Evolutionary conservation across 2,113 vertebrate genomes (phyloP).

Genomic region (Tenrec ecaudatus): DNA sequence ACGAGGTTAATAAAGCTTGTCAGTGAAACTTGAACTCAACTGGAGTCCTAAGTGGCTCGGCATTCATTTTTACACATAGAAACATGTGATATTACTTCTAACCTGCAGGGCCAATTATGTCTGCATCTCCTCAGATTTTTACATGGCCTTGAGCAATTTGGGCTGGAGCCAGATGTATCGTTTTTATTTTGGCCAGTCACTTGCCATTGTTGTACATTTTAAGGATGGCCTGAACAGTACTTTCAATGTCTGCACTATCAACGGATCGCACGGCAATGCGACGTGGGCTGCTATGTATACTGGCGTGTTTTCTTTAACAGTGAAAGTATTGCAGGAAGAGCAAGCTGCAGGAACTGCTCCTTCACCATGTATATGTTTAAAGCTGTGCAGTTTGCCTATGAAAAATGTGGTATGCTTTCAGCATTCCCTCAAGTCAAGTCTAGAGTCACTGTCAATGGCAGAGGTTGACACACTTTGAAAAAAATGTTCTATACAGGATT

Average conservation of each 20-base stretch:
- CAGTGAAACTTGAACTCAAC: slow-evolving; percentile 5
- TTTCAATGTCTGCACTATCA: slow-evolving; percentile 79
- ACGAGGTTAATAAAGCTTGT: slow-evolving; percentile 64
- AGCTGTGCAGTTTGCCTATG: slow-evolving; percentile 44
- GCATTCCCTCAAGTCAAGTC: slow-evolving; percentile 35
- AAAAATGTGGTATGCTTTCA: slow-evolving; percentile 48
- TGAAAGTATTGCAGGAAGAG: slow-evolving; percentile 3
- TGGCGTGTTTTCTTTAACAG: slow-evolving; percentile 66
- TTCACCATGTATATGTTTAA: slow-evolving; percentile 2
- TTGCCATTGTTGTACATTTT: slow-evolving; percentile 77
- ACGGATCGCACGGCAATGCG: slow-evolving; percentile 26
- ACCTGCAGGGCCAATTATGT: slow-evolving; percentile 66
- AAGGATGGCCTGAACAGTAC: slow-evolving; percentile 76
- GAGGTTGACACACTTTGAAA: neutral
- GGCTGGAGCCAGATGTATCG: slow-evolving; percentile 78
- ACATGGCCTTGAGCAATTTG: slow-evolving; percentile 78
- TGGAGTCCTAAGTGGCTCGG: neutral
- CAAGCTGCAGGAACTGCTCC: slow-evolving; percentile 22
- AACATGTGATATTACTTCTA: slow-evolving; percentile 69
- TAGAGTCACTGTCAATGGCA: neutral
- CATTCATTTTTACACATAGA: slow-evolving; percentile 66
- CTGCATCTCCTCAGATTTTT: slow-evolving; percentile 72
- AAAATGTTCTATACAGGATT: too few relatives aligned
- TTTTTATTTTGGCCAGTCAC: slow-evolving; percentile 82
- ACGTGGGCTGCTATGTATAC: slow-evolving; percentile 41